Percentiles rank a stretch among this genome's conserved stretches.
Evolutionary conservation across 2,888 invertebrate species (phyloP).

Genomic region (Eupithecia tripunctaria): DNA sequence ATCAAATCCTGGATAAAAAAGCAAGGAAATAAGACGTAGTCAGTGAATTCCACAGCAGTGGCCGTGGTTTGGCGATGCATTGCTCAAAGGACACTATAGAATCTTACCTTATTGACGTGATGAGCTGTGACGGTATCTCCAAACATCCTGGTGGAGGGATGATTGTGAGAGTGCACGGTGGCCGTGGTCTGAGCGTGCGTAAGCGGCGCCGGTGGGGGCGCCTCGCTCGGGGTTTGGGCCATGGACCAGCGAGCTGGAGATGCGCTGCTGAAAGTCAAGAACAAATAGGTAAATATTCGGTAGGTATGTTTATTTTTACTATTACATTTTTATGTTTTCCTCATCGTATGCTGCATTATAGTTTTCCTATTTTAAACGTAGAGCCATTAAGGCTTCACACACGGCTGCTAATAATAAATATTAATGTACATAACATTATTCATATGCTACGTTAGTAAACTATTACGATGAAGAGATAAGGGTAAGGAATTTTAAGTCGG

Average conservation of each 20-base stretch:
- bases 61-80: slow-evolving; percentile 68
- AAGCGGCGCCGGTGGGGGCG: slow-evolving; percentile 76
- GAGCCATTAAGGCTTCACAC: too few relatives aligned
- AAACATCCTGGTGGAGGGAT: slow-evolving; percentile 88
- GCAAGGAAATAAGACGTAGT: too few relatives aligned
- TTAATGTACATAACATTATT: too few relatives aligned
- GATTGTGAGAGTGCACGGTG: slow-evolving; percentile 74
- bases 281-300: neutral
- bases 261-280: slow-evolving; percentile 50
- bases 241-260: slow-evolving; percentile 80
- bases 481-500: too few relatives aligned
- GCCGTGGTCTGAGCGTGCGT: slow-evolving; percentile 71
- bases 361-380: neutral
- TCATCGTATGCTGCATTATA: too few relatives aligned
- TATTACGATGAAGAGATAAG: too few relatives aligned
- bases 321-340: too few relatives aligned
- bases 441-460: too few relatives aligned
- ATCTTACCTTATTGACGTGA: slow-evolving; percentile 72
- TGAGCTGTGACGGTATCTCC: slow-evolving; percentile 87
- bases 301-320: neutral
- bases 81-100: slow-evolving; percentile 41
- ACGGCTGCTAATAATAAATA: too few relatives aligned
- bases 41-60: slow-evolving; percentile 45
- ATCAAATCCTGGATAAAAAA: too few relatives aligned
- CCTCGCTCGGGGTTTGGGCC: slow-evolving; percentile 74